Percentiles rank a stretch among this genome's conserved stretches.
phyloP scores from a whole-genome alignment of 1,140 invertebrate genomes.

The Mercenaria mercenaria region DNA sequence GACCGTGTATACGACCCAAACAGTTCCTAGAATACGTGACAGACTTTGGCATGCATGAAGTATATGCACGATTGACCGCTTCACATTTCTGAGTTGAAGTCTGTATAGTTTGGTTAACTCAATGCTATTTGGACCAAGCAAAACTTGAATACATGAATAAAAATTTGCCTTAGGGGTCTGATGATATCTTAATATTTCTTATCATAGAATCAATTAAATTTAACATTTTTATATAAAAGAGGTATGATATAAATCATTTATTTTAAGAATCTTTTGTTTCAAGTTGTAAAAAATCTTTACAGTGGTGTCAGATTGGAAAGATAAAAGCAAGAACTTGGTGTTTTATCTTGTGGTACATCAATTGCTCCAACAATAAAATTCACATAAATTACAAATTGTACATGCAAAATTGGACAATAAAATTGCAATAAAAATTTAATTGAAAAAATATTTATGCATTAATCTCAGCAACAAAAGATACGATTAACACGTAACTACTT shows the following conservation, averaged over 20 bases:
- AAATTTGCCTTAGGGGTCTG: background rate
- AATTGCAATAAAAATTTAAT: too few relatives aligned
- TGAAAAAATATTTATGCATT: too few relatives aligned
- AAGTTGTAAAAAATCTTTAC: conserved; percentile 24
- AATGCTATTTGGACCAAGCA: too few relatives aligned
- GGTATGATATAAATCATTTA: conserved; percentile 20
- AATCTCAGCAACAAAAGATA: too few relatives aligned
- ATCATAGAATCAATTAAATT: conserved; percentile 13
- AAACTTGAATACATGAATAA: background rate
- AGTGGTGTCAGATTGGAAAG: background rate
- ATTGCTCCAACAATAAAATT: conserved; percentile 9
- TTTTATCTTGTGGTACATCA: too few relatives aligned
- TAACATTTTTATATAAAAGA: background rate
- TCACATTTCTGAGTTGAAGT: too few relatives aligned
- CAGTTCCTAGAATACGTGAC: too few relatives aligned
- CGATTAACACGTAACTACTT: too few relatives aligned
- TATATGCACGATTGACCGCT: too few relatives aligned
- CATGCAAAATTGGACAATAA: background rate
- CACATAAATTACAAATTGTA: conserved; percentile 6
- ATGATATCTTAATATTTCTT: background rate
- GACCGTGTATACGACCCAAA: too few relatives aligned
- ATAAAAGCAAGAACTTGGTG: background rate
- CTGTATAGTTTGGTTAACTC: too few relatives aligned
- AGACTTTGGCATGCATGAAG: too few relatives aligned
- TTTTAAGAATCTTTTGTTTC: conserved; percentile 17